These are phyloP conservation scores for Yponomeuta plumbellus DNA, from an alignment of 2,888 invertebrate genomes.

Conservation along the genomic window DNA sequence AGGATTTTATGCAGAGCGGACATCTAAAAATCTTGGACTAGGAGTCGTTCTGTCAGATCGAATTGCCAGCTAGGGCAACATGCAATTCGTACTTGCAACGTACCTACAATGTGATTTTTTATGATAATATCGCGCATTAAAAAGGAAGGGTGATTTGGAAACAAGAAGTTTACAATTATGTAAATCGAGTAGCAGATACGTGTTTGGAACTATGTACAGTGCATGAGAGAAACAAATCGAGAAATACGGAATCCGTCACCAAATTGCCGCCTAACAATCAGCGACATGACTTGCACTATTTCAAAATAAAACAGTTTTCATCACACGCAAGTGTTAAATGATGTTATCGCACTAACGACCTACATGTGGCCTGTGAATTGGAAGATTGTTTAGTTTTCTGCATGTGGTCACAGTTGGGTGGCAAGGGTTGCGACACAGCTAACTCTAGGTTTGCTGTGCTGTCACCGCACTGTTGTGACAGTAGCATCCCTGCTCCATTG, in stretches of 20 bases:
- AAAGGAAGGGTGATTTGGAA: not conserved
- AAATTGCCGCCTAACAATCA: not conserved
- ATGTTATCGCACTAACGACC: slow-evolving; percentile 34
- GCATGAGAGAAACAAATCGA: not conserved
- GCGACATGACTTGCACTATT: slow-evolving; percentile 25
- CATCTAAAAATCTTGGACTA: too few relatives aligned
- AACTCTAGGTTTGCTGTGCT: not conserved
- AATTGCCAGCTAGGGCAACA: too few relatives aligned
- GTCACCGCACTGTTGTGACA: slow-evolving; percentile 14
- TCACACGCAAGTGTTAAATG: slow-evolving; percentile 47
- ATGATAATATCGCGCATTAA: not conserved
- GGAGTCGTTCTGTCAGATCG: too few relatives aligned
- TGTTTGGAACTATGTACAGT: not conserved
- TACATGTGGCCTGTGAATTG: slow-evolving; percentile 14
- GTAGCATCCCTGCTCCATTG: slow-evolving; percentile 47
- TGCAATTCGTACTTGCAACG: too few relatives aligned
- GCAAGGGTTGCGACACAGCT: slow-evolving; percentile 35
- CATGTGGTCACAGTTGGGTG: slow-evolving; percentile 32
- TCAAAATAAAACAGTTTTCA: slow-evolving; percentile 33
- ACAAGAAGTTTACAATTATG: not conserved
- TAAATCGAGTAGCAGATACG: not conserved
- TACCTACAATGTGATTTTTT: not conserved
- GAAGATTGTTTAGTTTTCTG: not conserved
- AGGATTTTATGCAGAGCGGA: too few relatives aligned
- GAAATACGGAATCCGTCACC: not conserved